Conservation (phyloP, 2,888 invertebrate genomes). For the Tromatobia lineatoria region DNA sequence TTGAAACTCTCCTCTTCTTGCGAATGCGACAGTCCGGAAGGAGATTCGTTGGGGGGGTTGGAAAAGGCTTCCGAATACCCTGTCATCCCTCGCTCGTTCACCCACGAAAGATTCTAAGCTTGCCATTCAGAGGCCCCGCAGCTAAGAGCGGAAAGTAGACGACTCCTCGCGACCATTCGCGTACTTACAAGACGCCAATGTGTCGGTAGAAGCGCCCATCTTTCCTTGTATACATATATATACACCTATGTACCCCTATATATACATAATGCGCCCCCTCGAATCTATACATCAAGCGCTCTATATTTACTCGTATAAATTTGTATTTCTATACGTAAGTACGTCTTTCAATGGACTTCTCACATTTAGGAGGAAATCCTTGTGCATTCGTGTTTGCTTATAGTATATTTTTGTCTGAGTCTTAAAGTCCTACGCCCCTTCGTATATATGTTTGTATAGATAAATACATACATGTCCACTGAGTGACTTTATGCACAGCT, state of each 20-base stretch:
- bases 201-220: slow-evolving; percentile 17
- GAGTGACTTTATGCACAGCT: slow-evolving; percentile 27
- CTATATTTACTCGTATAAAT: slow-evolving; percentile 50
- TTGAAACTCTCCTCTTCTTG: slow-evolving; percentile 28
- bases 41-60: slow-evolving; percentile 59
- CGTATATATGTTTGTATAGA: not conserved
- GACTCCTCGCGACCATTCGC: slow-evolving; percentile 71
- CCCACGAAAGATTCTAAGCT: slow-evolving; percentile 75
- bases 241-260: not conserved
- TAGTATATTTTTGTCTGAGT: slow-evolving; percentile 12
- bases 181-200: slow-evolving; percentile 54
- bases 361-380: slow-evolving; percentile 26
- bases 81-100: slow-evolving; percentile 36
- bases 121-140: slow-evolving; percentile 70
- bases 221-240: slow-evolving; percentile 50
- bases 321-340: slow-evolving; percentile 43
- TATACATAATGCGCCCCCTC: slow-evolving; percentile 1
- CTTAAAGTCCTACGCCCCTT: not conserved
- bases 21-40: slow-evolving; percentile 59
- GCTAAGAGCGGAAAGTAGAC: slow-evolving; percentile 72
- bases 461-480: not conserved
- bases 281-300: slow-evolving; percentile 38
- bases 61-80: slow-evolving; percentile 50
- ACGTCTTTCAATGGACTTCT: slow-evolving; percentile 41
- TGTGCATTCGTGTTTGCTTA: slow-evolving; percentile 23